These are phyloP conservation scores for Leptopilina myrica DNA, from an alignment of 2,888 invertebrate genomes.

Conservation along the genomic window DNA sequence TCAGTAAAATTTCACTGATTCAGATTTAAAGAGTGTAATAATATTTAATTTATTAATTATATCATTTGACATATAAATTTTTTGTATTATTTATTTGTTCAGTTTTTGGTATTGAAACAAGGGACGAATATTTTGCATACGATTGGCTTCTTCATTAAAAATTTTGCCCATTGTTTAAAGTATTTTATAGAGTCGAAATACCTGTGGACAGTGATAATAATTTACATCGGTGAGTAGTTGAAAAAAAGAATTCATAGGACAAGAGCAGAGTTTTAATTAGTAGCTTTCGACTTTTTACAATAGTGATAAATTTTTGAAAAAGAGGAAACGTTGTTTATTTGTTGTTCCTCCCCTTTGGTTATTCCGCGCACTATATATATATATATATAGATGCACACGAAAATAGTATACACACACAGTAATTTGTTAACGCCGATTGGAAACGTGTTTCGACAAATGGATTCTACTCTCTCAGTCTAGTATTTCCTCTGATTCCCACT, in stretches of 20 bases:
- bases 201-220: conserved; percentile 2
- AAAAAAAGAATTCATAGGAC: background rate
- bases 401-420: conserved; percentile 34
- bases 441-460: conserved; percentile 41
- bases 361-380: background rate
- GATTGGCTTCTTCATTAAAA: too few species aligned
- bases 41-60: too few species aligned
- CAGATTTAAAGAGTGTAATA: too few species aligned
- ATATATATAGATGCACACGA: background rate
- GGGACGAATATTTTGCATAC: too few species aligned
- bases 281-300: conserved; percentile 21
- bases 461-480: conserved; percentile 23
- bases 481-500: conserved; percentile 37
- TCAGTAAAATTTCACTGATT: too few species aligned
- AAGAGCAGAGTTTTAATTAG: conserved; percentile 14
- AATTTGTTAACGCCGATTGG: conserved; percentile 41
- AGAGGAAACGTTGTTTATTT: conserved; percentile 20
- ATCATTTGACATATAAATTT: too few species aligned
- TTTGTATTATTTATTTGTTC: too few species aligned
- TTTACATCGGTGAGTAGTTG: background rate
- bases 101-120: too few species aligned
- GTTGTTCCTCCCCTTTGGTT: conserved; percentile 7
- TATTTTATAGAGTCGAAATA: too few species aligned
- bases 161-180: too few species aligned
- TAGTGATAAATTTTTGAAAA: conserved; percentile 29